Base-by-base conservation (phyloP, 1,140 invertebrate species). In the Heliconius nattereri region DNA sequence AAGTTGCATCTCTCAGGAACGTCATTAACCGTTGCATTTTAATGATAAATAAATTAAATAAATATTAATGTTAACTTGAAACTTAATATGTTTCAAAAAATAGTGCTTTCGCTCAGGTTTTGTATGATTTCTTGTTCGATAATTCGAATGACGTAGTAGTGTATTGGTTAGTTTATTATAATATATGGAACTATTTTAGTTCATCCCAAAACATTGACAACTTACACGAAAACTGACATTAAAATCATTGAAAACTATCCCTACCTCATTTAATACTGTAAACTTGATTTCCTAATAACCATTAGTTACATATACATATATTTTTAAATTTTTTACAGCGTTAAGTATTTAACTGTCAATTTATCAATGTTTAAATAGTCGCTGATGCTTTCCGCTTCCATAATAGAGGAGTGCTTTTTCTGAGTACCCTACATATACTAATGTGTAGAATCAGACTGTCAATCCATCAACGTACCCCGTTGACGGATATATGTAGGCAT, bases 401-500 rank as follows among this genome's bases (percentile, higher is more conserved):
- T 37, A 57, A 72, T 72, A 37, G 35, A 66, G 57, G 16, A 45
- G 73, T 52, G 11, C 57, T 70, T 23, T 23, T 20, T 70, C 35
- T 16, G 35, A 26, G 26, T 9, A 54, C 40, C 37, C 23, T n/a
- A 73, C 40, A 16, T 45, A 76, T 66, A 60, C 52, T 19, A 40
- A 71, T 20, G 74, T 49, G 8, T 23, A 54, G 40, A 74, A 49
- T 74, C 60, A 66, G 29, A 49, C 75, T 71, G 75, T 71, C 75
- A 76, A 71, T 71, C n/a, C 11, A 66, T 66, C 60, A 66, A 66
- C 26, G 60, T 26, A 29, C 9, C 0, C 57, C 26, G 60, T 66
- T 66, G 60, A 66, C 60, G 60, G 75, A 49, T 71, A 76, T 49
- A 76, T 76, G 71, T 71, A 71, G 60, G 37, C 60, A 70, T 45